Percentiles rank a stretch among this genome's conserved stretches.
Evolutionary conservation across 1,140 invertebrate genomes (phyloP).

Genomic region (Macrosteles quadrilineatus): DNA sequence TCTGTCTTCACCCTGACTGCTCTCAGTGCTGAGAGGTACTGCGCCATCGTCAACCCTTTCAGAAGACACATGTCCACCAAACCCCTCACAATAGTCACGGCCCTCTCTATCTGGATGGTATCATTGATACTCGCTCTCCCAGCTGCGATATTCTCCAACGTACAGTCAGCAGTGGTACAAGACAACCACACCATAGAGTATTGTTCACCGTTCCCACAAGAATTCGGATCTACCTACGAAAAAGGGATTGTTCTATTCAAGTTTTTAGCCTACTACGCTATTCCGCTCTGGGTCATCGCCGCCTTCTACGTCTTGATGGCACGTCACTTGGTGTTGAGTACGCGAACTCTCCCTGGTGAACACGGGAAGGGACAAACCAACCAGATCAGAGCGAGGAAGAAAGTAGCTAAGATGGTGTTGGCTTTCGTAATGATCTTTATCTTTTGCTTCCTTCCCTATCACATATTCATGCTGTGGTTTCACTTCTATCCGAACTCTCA

Average conservation of each 20-base stretch:
- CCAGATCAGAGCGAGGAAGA: slow-evolving; percentile 56
- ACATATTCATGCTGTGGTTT: slow-evolving; percentile 84
- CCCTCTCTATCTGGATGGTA: slow-evolving; percentile 84
- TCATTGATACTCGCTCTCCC: slow-evolving; percentile 77
- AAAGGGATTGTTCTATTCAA: slow-evolving; percentile 58
- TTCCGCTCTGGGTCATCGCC: slow-evolving; percentile 80
- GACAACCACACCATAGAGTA: slow-evolving; percentile 59
- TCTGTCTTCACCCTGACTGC: slow-evolving; percentile 91
- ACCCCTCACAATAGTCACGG: slow-evolving; percentile 54
- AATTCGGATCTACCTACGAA: slow-evolving; percentile 53
- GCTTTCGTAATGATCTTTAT: slow-evolving; percentile 89
- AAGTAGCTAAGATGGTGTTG: slow-evolving; percentile 89
- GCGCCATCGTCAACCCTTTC: slow-evolving; percentile 86
- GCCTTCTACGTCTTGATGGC: slow-evolving; percentile 89
- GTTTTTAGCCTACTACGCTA: slow-evolving; percentile 78
- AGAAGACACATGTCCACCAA: slow-evolving; percentile 59
- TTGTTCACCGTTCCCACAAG: slow-evolving; percentile 65
- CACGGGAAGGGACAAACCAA: slow-evolving; percentile 59
- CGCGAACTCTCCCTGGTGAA: slow-evolving; percentile 76
- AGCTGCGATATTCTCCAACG: slow-evolving; percentile 71
- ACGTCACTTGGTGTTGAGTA: slow-evolving; percentile 73
- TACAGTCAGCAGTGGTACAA: slow-evolving; percentile 53
- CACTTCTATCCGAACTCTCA: slow-evolving; percentile 70
- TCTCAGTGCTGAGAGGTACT: slow-evolving; percentile 85
- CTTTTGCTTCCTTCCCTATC: slow-evolving; percentile 85